phyloP scores from a whole-genome alignment of 2,113 vertebrate species.

The Gymnocephalus cernua region DNA sequence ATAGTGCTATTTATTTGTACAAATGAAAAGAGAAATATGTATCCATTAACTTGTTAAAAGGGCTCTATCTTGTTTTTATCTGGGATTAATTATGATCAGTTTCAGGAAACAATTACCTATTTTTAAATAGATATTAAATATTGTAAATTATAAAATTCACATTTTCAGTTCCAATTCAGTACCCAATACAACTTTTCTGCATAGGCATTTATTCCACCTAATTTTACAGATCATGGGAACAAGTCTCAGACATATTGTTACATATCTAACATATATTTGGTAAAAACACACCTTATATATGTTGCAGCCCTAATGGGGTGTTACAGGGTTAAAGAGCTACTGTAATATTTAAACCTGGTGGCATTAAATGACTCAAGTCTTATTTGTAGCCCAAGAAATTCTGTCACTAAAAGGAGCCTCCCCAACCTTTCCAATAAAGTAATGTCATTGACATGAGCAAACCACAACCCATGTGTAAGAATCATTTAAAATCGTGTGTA shows the following conservation, averaged over 20 bases:
- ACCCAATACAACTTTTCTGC: background rate
- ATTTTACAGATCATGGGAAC: background rate
- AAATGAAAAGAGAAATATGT: background rate
- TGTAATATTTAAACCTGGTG: background rate
- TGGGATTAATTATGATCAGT: background rate
- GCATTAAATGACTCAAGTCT: background rate
- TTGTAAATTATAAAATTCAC: background rate
- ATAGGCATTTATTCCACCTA: background rate
- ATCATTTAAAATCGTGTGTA: constrained; percentile 22
- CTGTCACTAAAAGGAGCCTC: background rate
- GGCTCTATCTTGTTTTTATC: background rate
- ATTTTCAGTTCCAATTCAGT: background rate
- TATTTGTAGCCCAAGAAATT: background rate
- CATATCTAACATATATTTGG: background rate
- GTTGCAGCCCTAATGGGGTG: background rate
- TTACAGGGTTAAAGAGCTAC: background rate
- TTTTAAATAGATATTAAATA: constrained; percentile 1
- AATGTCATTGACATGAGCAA: background rate
- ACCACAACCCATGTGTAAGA: constrained; percentile 18
- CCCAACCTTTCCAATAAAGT: background rate
- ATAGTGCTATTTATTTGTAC: background rate
- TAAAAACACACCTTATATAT: background rate
- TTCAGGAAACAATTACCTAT: background rate
- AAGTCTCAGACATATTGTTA: background rate
- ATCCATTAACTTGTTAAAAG: background rate